phyloP scores from a whole-genome alignment of 2,113 vertebrate species.

The Narcine bancroftii region DNA sequence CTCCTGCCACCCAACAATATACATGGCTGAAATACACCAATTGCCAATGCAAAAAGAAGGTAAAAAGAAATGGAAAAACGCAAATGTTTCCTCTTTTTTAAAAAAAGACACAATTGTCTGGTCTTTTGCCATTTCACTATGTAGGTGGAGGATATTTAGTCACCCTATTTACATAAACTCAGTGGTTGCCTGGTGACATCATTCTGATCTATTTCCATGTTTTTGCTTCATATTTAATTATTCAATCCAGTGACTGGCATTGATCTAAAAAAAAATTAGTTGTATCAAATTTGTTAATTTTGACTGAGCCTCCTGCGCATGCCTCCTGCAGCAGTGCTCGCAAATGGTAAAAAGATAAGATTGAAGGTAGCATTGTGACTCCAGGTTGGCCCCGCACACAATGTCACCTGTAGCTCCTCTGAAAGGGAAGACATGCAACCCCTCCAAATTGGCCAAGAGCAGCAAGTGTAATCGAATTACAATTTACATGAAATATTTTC shows the following conservation, averaged over 20 bases:
- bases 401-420: too few relatives aligned
- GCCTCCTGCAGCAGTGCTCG: too few relatives aligned
- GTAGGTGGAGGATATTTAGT: too few relatives aligned
- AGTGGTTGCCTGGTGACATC: not conserved
- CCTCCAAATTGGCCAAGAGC: not conserved
- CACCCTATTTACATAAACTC: not conserved
- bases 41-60: not conserved
- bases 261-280: not conserved
- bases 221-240: not conserved
- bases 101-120: not conserved
- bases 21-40: not conserved
- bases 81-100: not conserved
- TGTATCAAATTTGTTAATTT: not conserved
- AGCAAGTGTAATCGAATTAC: not conserved
- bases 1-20: not conserved
- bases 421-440: not conserved
- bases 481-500: not conserved
- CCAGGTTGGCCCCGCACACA: not conserved
- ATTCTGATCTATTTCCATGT: not conserved
- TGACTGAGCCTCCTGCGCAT: too few relatives aligned
- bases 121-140: too few relatives aligned
- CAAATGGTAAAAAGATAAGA: too few relatives aligned
- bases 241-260: not conserved
- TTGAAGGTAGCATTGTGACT: not conserved
- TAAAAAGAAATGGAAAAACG: too few relatives aligned